Evolutionary conservation across 1,140 invertebrate species (phyloP), one percentile per base, ranked within the genome.

Genomic region (Phymastichus coffea): DNA sequence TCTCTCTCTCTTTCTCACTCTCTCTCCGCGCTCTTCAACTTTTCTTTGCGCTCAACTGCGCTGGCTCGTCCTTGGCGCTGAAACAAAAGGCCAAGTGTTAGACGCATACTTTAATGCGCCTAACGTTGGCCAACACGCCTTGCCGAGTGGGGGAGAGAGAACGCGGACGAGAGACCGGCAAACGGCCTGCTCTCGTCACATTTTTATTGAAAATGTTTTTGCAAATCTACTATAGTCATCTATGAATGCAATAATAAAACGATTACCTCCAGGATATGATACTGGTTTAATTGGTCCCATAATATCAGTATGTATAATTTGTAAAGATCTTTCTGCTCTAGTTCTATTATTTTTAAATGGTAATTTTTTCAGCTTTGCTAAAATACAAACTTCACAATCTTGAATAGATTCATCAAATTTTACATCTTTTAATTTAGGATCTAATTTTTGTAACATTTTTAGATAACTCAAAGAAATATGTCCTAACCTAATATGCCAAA

Each of bases 401-500:
- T 48, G 30, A 28, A 63, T 63, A 22, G 46, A 28, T 22, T 65
- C 47, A 17, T 57, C 40, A 48, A 61, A 61, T 17, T 52, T 52
- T 12, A 58, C 56, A 10, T 55, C 35, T 41, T 57, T 17, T 40
- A 65, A 46, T 30, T 8, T 35, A 17, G 26, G 19, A 4, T 56
- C 51, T 20, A n/a, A 30, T 46, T 57, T 65, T 19, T 61, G n/a
- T 54, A 58, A 20, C 26, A 43, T 3, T 49, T 51, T 61, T 46
- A 65, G 37, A 57, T 64, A 64, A 6, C 17, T 12, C 9, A 62
- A 26, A 23, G 25, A 43, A 23, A 49, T 26, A 44, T 65, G 63
- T 12, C 63, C 63, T 44, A 65, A 28, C 59, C 59, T 65, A 14
- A 58, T 35, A 43, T 61, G 62, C 62, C 62, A 63, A 1, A 63